Evolutionary conservation across 2,797 vertebrate genomes (phyloP), one percentile per base, ranked within the genome.

Genomic region (Margarornis squamiger): DNA sequence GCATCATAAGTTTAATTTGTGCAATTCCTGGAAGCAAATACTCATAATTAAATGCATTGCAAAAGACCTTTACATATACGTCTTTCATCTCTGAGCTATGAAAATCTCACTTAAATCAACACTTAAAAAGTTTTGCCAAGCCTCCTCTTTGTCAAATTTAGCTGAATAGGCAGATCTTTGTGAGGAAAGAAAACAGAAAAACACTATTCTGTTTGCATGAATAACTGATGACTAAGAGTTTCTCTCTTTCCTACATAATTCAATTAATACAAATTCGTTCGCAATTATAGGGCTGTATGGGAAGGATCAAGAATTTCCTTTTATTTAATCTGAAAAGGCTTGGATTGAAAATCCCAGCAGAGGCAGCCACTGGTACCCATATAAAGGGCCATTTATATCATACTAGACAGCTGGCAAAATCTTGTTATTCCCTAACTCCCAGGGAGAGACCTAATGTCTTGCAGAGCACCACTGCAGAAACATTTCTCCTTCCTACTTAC

Each of bases 101-200:
- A 97, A 98, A 97, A 93, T 85, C 92, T 96, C 95, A n/a, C n/a
- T n/a, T n/a, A n/a, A n/a, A n/a, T n/a, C n/a, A 97, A 93, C 77
- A 91, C 89, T 95, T 94, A 86, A 81, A 94, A 95, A 96, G 94
- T 79, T 91, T 95, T 86, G 95, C 92, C 90, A 96, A 96, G 91
- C 71, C 73, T 88, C 62, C 59, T 72, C 87, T 90, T 92, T 76
- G 86, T 91, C 82, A 84, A 94, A 70, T 86, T 95, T 90, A 97
- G 93, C 92, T 97, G 94, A 93, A 92, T 45, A 87, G 92, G 80
- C 90, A 97, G 94, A 97, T 95, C 88, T 76, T 74, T 74, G 73
- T 82, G 91, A 95, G 63, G 87, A 84, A 93, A 83, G 79, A 93
- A 86, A 92, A 92, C 58, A 95, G 72, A 90, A 95, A 92, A 95